Percentiles rank a stretch among this genome's conserved stretches.
Conservation (phyloP, 2,888 invertebrate genomes). For the Tenodera sinensis region DNA sequence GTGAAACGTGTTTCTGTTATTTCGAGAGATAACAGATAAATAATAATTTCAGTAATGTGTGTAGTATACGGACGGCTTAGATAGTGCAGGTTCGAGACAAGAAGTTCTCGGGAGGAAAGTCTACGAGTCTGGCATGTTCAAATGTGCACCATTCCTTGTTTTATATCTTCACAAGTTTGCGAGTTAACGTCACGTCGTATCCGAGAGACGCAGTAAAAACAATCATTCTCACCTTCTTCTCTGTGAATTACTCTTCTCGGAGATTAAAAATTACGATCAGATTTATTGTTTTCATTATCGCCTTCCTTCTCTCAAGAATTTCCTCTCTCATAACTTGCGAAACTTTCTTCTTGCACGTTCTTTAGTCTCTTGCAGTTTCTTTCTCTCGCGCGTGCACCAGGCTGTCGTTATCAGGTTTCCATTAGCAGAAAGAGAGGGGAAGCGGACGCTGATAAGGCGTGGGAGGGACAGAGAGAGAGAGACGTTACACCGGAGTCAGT, state of each 20-base stretch:
- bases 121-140: neutral
- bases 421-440: slow-evolving; percentile 21
- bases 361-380: neutral
- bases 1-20: no score
- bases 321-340: slow-evolving; percentile 1
- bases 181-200: neutral
- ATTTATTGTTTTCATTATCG: neutral
- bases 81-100: neutral
- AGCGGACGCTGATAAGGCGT: slow-evolving; percentile 2
- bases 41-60: no score
- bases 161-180: neutral
- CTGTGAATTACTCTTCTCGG: neutral
- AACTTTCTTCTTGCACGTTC: neutral
- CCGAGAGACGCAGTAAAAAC: neutral
- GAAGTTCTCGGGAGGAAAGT: neutral
- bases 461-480: neutral
- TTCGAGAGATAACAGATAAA: no score
- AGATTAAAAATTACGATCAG: neutral
- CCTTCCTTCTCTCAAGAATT: neutral
- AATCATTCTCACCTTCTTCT: neutral
- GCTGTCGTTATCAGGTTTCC: slow-evolving; percentile 27
- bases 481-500: slow-evolving; percentile 13
- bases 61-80: no score
- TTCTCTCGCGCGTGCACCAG: neutral
- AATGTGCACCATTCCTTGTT: neutral